Evolutionary conservation across 2,797 vertebrate species (phyloP).

Genomic region (Rhabdophis nuchalis): DNA sequence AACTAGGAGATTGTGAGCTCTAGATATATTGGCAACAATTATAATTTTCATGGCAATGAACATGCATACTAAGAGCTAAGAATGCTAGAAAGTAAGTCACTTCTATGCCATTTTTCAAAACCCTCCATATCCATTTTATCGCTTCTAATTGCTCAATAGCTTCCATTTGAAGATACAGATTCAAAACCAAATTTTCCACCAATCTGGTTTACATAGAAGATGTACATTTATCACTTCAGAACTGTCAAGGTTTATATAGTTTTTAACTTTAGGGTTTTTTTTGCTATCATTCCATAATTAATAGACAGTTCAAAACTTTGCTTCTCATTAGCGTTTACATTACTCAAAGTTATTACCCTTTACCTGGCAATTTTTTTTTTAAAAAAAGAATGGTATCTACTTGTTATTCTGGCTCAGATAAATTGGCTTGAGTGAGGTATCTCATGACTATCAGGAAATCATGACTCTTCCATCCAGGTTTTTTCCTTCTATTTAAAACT

Average conservation of each 20-base stretch:
- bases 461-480: slow-evolving; percentile 68
- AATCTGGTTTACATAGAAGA: background rate
- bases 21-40: background rate
- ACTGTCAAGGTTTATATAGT: background rate
- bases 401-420: slow-evolving; percentile 63
- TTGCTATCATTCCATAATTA: slow-evolving; percentile 66
- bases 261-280: slow-evolving; percentile 41
- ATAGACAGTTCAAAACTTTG: slow-evolving; percentile 57
- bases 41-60: too few relatives aligned
- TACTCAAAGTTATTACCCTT: slow-evolving; percentile 67
- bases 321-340: slow-evolving; percentile 60
- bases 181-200: background rate
- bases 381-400: slow-evolving; percentile 52
- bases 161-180: background rate
- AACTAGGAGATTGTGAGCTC: background rate
- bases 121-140: background rate
- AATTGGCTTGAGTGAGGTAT: slow-evolving; percentile 69
- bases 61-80: background rate
- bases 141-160: background rate
- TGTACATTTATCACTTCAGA: background rate
- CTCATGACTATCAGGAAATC: slow-evolving; percentile 67
- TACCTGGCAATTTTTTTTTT: slow-evolving; percentile 67
- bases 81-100: background rate
- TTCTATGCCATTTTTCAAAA: background rate
- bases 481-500: slow-evolving; percentile 62